A percentile compares a stretch with the other conserved stretches of the same genome.
Conservation (phyloP, 2,797 vertebrate genomes). For the Rhynchotus rufescens region DNA sequence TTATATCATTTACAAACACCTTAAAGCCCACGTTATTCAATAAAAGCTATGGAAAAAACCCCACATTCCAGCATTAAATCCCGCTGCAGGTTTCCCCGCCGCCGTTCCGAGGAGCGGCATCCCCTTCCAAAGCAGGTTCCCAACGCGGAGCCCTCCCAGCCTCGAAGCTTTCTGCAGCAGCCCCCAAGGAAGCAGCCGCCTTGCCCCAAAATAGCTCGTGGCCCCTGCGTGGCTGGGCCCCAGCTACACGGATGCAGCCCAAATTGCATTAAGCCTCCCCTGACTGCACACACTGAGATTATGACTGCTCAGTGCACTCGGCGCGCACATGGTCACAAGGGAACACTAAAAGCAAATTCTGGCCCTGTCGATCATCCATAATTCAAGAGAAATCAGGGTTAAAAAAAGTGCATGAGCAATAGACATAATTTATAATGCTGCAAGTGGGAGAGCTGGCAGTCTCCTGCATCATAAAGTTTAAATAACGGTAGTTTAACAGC, state of each 20-base stretch:
- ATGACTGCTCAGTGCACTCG: constrained; percentile 81
- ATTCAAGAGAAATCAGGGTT: constrained; percentile 92
- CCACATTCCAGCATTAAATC: fast-evolving
- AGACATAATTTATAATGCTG: constrained; percentile 83
- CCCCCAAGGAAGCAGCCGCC: constrained; percentile 12
- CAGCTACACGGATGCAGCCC: constrained; percentile 61
- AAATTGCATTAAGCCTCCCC: constrained; percentile 68
- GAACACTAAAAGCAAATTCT: constrained; percentile 89
- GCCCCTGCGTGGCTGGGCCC: constrained; percentile 27
- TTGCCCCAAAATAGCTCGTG: constrained; percentile 27
- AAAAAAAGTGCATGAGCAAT: constrained; percentile 87
- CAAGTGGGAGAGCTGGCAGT: constrained; percentile 74
- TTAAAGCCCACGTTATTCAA: not conserved
- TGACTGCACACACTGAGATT: constrained; percentile 77
- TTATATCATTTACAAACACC: not conserved
- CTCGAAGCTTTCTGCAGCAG: not conserved
- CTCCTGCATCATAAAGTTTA: constrained; percentile 89
- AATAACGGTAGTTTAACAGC: constrained; percentile 82
- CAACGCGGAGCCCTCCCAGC: not conserved
- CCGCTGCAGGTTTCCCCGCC: not conserved
- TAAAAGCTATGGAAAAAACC: not conserved
- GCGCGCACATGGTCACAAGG: constrained; percentile 75
- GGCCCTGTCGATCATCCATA: constrained; percentile 90
- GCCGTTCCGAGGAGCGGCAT: not conserved
- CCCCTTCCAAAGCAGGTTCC: not conserved